A percentile compares a stretch with the other conserved stretches of the same genome.
Evolutionary conservation across 1,140 invertebrate species (phyloP).

Genomic region (Stenopsyche tienmushanensis): DNA sequence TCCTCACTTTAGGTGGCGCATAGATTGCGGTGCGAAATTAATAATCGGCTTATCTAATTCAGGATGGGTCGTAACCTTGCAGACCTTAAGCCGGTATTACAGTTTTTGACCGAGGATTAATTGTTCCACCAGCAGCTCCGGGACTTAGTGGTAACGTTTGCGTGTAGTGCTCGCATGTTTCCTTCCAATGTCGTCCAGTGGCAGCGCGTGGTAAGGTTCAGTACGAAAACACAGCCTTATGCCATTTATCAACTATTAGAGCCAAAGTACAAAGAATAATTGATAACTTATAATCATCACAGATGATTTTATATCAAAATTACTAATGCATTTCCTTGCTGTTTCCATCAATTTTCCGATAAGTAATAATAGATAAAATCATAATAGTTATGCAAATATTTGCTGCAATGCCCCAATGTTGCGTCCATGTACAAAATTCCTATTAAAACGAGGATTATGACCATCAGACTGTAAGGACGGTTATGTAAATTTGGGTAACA

Average conservation of each 20-base stretch:
- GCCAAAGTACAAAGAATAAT: not conserved
- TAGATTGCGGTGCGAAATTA: slow-evolving; percentile 9
- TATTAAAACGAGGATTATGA: slow-evolving; percentile 33
- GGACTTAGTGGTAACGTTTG: not conserved
- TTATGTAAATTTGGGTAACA: slow-evolving; percentile 26
- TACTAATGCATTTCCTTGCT: too few relatives aligned
- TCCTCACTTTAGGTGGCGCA: not conserved
- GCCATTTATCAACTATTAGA: too few relatives aligned
- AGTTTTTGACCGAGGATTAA: slow-evolving; percentile 32
- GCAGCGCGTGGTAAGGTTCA: too few relatives aligned
- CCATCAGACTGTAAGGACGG: slow-evolving; percentile 27
- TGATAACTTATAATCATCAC: too few relatives aligned
- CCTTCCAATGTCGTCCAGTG: not conserved
- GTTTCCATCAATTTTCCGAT: too few relatives aligned
- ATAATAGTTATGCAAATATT: too few relatives aligned
- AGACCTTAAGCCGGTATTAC: slow-evolving; percentile 19
- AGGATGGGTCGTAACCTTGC: not conserved
- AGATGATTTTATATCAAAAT: too few relatives aligned
- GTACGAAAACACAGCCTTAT: too few relatives aligned
- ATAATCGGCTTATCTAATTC: slow-evolving; percentile 17
- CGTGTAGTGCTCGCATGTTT: not conserved
- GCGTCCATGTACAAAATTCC: slow-evolving; percentile 15
- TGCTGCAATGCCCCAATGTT: too few relatives aligned
- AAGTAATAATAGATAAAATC: too few relatives aligned
- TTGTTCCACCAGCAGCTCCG: slow-evolving; percentile 15